Conservation (phyloP, 2,113 vertebrate genomes). For the Myrmecobius fasciatus region DNA sequence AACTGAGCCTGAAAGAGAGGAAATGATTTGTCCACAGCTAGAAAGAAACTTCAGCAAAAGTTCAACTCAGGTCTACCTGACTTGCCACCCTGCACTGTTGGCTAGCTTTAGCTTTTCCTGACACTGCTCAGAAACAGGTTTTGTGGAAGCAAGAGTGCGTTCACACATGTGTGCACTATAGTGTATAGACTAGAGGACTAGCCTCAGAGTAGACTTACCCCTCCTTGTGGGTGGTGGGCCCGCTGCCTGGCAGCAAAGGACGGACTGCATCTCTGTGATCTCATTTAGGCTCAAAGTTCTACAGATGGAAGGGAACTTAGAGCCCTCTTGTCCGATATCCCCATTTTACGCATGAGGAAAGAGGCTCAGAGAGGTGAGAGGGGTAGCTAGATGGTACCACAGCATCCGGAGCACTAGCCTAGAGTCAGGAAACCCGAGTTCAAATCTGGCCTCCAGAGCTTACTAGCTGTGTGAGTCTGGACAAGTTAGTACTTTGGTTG, state of each 20-base stretch:
- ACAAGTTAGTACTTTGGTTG: neutral
- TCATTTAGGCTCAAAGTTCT: no score
- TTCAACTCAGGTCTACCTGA: neutral
- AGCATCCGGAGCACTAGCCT: neutral
- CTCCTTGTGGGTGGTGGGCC: slow-evolving; percentile 11
- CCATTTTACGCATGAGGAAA: neutral
- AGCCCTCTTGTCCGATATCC: no score
- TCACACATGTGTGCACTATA: slow-evolving; percentile 3
- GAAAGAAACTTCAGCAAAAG: neutral
- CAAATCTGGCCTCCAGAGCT: neutral
- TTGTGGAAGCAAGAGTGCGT: slow-evolving; percentile 16
- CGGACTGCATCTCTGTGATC: no score
- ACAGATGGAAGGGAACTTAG: no score
- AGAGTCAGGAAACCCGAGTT: neutral
- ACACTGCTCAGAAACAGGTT: neutral
- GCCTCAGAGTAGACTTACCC: neutral
- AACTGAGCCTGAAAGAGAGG: neutral
- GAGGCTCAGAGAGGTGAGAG: neutral
- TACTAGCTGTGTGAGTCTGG: neutral
- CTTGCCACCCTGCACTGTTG: neutral
- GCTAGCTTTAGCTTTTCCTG: no score
- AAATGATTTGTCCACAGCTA: neutral
- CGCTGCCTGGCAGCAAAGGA: no score
- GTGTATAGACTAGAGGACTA: slow-evolving; percentile 1
- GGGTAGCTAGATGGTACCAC: neutral